phyloP scores from a whole-genome alignment of 1,140 invertebrate species.

The Coenobita brevimanus region DNA sequence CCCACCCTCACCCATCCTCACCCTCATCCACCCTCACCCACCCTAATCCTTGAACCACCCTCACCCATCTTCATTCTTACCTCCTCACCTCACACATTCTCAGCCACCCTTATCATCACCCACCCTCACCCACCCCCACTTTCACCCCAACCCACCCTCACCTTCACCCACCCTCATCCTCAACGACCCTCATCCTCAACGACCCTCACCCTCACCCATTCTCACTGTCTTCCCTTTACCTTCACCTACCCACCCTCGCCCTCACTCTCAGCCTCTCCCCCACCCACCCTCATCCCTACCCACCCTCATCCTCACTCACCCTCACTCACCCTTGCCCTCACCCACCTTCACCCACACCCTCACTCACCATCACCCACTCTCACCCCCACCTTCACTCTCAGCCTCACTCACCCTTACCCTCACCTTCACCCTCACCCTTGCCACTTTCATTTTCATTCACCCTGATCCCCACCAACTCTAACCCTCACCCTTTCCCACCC shows the following conservation, averaged over 20 bases:
- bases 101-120: not conserved
- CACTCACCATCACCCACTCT: not conserved
- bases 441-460: not conserved
- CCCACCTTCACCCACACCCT: not conserved
- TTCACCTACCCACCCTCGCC: no score
- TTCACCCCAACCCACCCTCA: not conserved
- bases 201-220: not conserved
- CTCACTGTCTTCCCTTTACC: not conserved
- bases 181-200: not conserved
- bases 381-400: not conserved
- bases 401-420: not conserved
- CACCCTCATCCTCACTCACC: not conserved
- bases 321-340: not conserved
- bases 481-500: not conserved
- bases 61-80: no score
- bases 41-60: no score
- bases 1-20: no score
- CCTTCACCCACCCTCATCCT: not conserved
- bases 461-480: not conserved
- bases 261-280: no score
- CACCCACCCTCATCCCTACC: not conserved
- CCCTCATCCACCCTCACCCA: no score
- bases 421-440: not conserved
- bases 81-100: no score
- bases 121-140: not conserved